Evolutionary conservation across 35 echinoderm and acorn worm species (phyloP), one percentile per base, ranked within the genome.

Genomic region (Diadema setosum): DNA sequence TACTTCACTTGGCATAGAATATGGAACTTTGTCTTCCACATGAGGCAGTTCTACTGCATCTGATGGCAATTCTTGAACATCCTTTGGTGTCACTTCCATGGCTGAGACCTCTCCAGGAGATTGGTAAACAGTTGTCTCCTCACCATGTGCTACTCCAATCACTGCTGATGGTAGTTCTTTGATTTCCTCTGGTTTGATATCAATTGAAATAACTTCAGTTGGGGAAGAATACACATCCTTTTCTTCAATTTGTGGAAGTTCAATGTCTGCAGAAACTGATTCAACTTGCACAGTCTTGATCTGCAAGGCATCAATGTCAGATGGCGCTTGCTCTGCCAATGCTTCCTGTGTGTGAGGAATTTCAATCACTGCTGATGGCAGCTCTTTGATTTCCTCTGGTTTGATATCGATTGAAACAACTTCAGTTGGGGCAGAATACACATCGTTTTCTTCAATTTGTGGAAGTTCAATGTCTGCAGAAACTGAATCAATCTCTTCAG

Each of bases 401-500:
- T 55, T 49, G 42, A 84, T 60, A 5, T 60, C n/a, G n/a, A 60
- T 20, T 1, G 57, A 60, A 60, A 60, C 57, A 18, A 60, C 57
- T 60, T 60, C 57, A 20, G n/a, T 27, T 16, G 57, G 57, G 21
- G 57, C 57, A 20, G 30, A 20, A 60, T 60, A 60, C 57, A 60
- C 21, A 5, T 60, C n/a, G 5, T 60, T 60, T 60, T 60, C 57
- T 24, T 60, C 57, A 5, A 60, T 60, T 60, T 60, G n/a, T 24
- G 57, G 57, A 60, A 60, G 57, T 21, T 60, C 57, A 60, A 60
- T n/a, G n/a, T n/a, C n/a, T n/a, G 36, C 43, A 35, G 80, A 46
- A 29, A 83, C 49, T 73, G 88, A 85, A 83, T 87, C 91, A 15
- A 89, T 81, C 76, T 46, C 42, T 44, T 84, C 61, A n/a, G 80